Conservation (phyloP, 2,797 vertebrate species). For the Enteromius viviparus region DNA sequence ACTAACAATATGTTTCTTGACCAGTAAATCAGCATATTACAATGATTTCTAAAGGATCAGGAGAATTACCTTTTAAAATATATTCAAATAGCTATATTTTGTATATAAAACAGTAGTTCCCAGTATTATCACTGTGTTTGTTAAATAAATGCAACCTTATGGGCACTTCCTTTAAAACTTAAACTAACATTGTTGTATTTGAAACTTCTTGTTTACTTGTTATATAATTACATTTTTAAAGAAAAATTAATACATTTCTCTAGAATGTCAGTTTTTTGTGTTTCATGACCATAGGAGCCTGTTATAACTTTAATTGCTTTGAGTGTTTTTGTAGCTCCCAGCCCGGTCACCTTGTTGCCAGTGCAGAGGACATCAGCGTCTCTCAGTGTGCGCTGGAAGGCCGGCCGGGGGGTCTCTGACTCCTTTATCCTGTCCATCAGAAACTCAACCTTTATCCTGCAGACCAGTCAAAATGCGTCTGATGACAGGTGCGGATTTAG, state of each 20-base stretch:
- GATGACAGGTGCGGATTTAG: conserved; percentile 72
- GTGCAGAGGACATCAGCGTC: conserved; percentile 79
- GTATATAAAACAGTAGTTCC: not conserved
- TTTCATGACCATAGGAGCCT: not conserved
- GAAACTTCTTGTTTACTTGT: too few species aligned
- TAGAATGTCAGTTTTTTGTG: not conserved
- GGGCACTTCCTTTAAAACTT: not conserved
- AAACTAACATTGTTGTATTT: not conserved
- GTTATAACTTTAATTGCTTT: not conserved
- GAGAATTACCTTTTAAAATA: not conserved
- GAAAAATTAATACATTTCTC: not conserved
- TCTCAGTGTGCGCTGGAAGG: conserved; percentile 76
- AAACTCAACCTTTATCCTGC: conserved; percentile 71
- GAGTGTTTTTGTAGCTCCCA: conserved; percentile 72
- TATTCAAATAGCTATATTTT: not conserved
- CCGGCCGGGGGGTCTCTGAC: conserved; percentile 68
- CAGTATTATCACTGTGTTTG: not conserved
- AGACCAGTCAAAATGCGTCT: conserved; percentile 67
- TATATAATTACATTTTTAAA: not conserved
- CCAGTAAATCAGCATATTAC: not conserved
- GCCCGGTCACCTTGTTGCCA: conserved; percentile 72
- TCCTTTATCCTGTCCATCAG: conserved; percentile 80
- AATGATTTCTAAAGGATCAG: not conserved
- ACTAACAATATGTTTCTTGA: not conserved
- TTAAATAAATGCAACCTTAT: not conserved